Base-by-base conservation (phyloP, 2,888 invertebrate species). In the Xanthia togata region DNA sequence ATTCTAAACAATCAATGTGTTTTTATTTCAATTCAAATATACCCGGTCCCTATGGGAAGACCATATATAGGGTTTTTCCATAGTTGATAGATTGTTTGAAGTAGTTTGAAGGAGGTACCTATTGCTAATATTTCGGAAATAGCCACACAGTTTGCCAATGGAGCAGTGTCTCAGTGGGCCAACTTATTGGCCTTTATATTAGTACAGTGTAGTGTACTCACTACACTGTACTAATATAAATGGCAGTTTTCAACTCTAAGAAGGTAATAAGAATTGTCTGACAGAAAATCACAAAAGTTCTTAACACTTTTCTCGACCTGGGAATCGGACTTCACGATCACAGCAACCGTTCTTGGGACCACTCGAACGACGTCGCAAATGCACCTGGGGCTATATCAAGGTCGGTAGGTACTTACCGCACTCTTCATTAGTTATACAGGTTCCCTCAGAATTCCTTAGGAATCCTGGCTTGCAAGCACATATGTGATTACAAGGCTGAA, bases 401-500 rank as follows among this genome's bases (percentile, higher is more conserved):
- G 14, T 26, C 55, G 35, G n/a, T 9, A 60, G 3, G 2, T 31
- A 50, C 79, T 79, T 62, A 78, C 78, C 78, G 23, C 78, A 78
- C 55, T 78, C 65, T 1, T 62, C 55, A 41, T 31, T 31, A 26
- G 79, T 67, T 35, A 79, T 41, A 55, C 78, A 78, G 4, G 73
- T 60, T 17, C 60, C 73, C 4, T n/a, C 60, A 2, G 38, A 65
- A 55, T 79, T 78, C 4, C 55, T 73, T 0, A 73, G 0, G n/a
- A 50, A 65, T 26, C 79, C 73, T 62, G 31, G 5, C 11, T 78
- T 78, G 55, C 78, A 78, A 8, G 23, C 55, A 62, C 79, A 78
- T 17, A 11, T 9, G 0, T 67, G 1, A 0, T 55, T 31, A 41
- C 78, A 78, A 55, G 65, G 31, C 35, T 78, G 26, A 9, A 1